These are phyloP conservation scores for Carabus problematicus DNA, from an alignment of 2,888 invertebrate genomes.

Conservation along the genomic window DNA sequence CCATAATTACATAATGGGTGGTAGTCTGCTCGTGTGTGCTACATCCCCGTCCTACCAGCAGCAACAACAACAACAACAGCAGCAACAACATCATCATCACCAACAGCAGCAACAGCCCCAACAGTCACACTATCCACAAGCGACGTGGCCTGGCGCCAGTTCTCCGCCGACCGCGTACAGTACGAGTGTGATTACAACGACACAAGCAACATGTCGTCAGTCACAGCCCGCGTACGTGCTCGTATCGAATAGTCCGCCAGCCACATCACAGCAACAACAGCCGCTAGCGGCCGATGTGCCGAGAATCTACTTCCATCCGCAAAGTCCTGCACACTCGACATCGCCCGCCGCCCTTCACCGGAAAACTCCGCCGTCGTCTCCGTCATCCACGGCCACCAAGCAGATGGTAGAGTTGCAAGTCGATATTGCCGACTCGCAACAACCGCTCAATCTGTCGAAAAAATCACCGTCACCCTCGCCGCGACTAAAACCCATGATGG, in stretches of 20 bases:
- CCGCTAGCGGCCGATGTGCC: constrained; percentile 42
- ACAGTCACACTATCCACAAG: constrained; percentile 55
- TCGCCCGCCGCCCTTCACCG: constrained; percentile 56
- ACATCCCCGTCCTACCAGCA: constrained; percentile 48
- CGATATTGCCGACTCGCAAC: constrained; percentile 80
- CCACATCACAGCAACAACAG: constrained; percentile 9
- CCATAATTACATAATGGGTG: constrained; percentile 89
- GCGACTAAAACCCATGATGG: constrained; percentile 57
- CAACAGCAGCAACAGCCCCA: constrained; percentile 58
- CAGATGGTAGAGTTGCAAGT: constrained; percentile 80
- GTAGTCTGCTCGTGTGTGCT: constrained; percentile 57
- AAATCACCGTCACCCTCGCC: constrained; percentile 82
- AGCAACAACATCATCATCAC: constrained; percentile 58
- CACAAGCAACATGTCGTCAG: constrained; percentile 54
- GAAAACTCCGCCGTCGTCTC: constrained; percentile 59
- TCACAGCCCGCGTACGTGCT: constrained; percentile 36
- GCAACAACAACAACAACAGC: constrained; percentile 48
- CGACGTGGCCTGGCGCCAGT: constrained; percentile 43
- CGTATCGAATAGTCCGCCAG: neutral
- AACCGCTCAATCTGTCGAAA: constrained; percentile 89
- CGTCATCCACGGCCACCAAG: constrained; percentile 56
- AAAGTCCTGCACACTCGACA: constrained; percentile 58
- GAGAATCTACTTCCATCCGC: constrained; percentile 54
- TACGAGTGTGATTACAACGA: constrained; percentile 71
- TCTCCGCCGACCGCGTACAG: constrained; percentile 51